Evolutionary conservation across 2,888 invertebrate species (phyloP), one percentile per base, ranked within the genome.

Genomic region (Linnaemya tessellans): DNA sequence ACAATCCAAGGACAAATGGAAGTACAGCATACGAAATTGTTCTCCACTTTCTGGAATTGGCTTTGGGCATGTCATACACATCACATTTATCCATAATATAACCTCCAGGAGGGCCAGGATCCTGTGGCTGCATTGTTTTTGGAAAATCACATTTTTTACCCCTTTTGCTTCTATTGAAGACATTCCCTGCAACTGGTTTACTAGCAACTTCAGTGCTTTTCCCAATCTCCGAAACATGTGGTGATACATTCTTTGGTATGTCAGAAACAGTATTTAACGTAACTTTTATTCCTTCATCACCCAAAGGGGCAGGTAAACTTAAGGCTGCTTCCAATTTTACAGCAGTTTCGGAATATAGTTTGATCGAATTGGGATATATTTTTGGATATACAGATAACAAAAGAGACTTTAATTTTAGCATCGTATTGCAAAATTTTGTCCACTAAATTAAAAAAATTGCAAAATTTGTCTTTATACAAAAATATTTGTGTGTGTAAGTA

Each of bases 1-100:
- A 73, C 10, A 88, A 56, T 5, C 64, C 75, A 8, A 82, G 11
- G 8, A 83, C 46, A 4, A 80, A 46, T 11, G 86, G 87, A 8
- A 88, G 10, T 7, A 73, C 10, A 11, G 22, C 20, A 30, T 62
- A 78, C 0, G 81, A 84, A 41, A 84, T 46, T 11, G 1, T 20
- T 49, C 54, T 73, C 73, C 67, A 84, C n/a, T 62, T 73, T 68
- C 62, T 64, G 9, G 70, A 30, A 62, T 78, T 78, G 11, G 38
- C 1, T 1, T 46, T 70, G 11, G 54, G 78, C 25, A 41, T 30
- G n/a, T 84, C 68, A 18, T 22, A 78, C 9, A 64, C 9, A 3
- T 25, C 68, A 73, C 84, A 84, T 64, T 78, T 78, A 58, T 84
- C 75, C 0, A 22, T 46, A 46, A 46, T 56, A 41, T 25, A 22